Base-by-base conservation (phyloP, 2,797 vertebrate genomes). In the Gymnocypris eckloni region DNA sequence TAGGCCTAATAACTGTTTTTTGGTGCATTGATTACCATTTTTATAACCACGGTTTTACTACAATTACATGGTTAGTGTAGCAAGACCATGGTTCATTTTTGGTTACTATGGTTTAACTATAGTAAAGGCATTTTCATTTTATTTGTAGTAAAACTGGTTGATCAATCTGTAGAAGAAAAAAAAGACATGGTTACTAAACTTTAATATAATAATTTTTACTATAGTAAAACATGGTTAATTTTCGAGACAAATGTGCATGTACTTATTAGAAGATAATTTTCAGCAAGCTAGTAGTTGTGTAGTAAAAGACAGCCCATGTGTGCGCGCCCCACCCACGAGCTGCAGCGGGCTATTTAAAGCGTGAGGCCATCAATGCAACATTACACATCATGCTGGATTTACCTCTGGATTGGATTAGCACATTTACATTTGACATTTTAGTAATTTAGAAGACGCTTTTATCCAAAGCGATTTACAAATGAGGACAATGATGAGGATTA, bases 331-430 rank as follows among this genome's bases (percentile, higher is more conserved):
- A 72, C 88, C 88, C 88, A 86, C 81, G 39, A 56, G 43, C 79
- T 89, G 66, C 89, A 82, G 89, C 89, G 89, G 84, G 89, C 85
- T 90, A 86, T 89, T 90, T 89, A 89, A 90, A 90, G 33, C 41
- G 71, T 22, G 81, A 87, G 45, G 54, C n/a, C 76, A 61, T 85
- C 76, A 50, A n/a, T 18, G 43, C n/a, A 71, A 45, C 69, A 41
- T 66, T 11, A 39, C 52, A 41, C 50, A 25, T 28, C 52, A 64
- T 54, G 78, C 37, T 66, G 39, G 56, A 86, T 54, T 50, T 25
- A 18, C 22, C 76, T 39, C 77, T 37, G 20, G 39, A 33, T 20
- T 64, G 76, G 41, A 71, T 33, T 33, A 33, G 33, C 0, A 33
- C 33, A 33, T 33, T 33, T 33, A 33, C 33, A 33, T 33, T 33